Evolutionary conservation across 2,797 vertebrate genomes (phyloP), one percentile per base, ranked within the genome.

Genomic region (Pseudopleuronectes americanus): DNA sequence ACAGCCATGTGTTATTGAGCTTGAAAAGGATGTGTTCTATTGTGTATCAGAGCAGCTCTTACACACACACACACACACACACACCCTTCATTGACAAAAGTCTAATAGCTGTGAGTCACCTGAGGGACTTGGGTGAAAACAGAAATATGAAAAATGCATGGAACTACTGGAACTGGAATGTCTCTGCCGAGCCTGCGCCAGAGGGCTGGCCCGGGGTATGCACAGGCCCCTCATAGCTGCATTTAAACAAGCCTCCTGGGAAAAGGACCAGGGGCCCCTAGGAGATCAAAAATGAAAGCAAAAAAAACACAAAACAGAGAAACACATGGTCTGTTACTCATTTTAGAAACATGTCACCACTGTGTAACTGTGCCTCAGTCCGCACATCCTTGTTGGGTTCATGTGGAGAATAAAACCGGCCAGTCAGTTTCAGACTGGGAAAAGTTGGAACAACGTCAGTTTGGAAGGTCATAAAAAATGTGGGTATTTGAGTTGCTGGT

Each of bases 1-100:
- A 21, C 36, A 67, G 57, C 48, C 55, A 68, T 65, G 48, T 61
- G 22, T 73, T 73, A 61, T 68, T 75, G 62, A 75, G 47, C 38
- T 57, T 33, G 8, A 24, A 22, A 41, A 41, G 36, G 21, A 58
- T 43, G 56, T 4, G 13, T 57, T 41, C 36, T 41, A n/a, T 23
- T 17, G 22, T 17, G 6, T 23, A 17, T 23, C 17, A 24, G 22
- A 58, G 45, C 51, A 59, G 53, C 64, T 65, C 53, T 64, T 16
- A 52, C 26, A 24, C 24, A 2, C 24, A 2, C 24, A 2, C 24
- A 19, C 3, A n/a, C n/a, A n/a, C n/a, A n/a, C n/a, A n/a, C n/a
- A n/a, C n/a, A n/a, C n/a, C 53, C 51, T 58, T 65, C 45, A 33
- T 23, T 23, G 51, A 59, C 4, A 0, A 17, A 52, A 36, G 36